phyloP scores from a whole-genome alignment of 2,888 invertebrate species.

The Helleia helle region DNA sequence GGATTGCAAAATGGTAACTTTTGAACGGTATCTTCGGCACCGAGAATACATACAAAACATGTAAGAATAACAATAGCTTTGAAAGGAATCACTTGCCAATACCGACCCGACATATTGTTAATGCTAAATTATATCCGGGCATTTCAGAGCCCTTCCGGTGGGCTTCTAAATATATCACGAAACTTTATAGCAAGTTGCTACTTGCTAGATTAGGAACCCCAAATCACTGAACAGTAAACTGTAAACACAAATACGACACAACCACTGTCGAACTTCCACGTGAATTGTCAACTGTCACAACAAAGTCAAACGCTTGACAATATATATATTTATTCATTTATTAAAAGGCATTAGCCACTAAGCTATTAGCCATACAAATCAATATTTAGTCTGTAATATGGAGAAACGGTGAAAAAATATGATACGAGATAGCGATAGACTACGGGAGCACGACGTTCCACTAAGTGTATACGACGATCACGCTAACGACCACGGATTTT shows the following conservation, averaged over 20 bases:
- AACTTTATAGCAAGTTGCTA: conserved; percentile 37
- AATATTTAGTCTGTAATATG: no score
- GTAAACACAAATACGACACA: conserved; percentile 24
- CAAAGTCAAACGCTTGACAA: no score
- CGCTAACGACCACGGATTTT: no score
- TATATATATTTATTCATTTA: no score
- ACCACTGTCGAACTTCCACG: conserved; percentile 27
- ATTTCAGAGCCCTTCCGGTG: conserved; percentile 41
- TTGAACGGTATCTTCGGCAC: conserved; percentile 53
- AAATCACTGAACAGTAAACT: no score
- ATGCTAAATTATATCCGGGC: conserved; percentile 50
- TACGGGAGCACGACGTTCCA: no score
- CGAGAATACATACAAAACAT: conserved; percentile 47
- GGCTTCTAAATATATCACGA: conserved; percentile 42
- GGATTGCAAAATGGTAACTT: conserved; percentile 66
- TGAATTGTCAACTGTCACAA: conserved; percentile 25
- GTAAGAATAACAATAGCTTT: conserved; percentile 48
- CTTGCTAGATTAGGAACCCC: conserved; percentile 17
- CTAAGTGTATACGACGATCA: no score
- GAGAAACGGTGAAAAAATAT: no score
- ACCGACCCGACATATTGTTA: conserved; percentile 64
- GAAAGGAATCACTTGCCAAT: conserved; percentile 55
- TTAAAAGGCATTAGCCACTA: no score
- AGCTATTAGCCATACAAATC: no score
- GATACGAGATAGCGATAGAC: no score